Evolutionary conservation across 2,113 vertebrate species (phyloP).

Genomic region (Apodemus speciosus): DNA sequence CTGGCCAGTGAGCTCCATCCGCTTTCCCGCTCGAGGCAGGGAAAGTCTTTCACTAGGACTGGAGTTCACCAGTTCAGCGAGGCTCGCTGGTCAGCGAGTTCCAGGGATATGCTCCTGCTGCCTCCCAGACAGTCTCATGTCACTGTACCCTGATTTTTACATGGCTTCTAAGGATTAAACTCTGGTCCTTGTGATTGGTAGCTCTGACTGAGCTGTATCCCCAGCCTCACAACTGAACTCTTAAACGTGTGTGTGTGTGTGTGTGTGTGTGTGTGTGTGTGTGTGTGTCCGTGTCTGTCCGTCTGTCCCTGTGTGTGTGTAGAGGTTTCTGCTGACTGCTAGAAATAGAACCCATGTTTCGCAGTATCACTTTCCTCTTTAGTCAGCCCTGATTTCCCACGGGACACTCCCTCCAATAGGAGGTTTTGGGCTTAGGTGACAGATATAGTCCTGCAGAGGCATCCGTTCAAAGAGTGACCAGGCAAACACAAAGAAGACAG

Average conservation of each 20-base stretch:
- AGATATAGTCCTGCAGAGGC: background rate
- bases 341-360: slow-evolving; percentile 36
- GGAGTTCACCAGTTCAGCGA: background rate
- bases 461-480: background rate
- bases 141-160: background rate
- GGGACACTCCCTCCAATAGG: background rate
- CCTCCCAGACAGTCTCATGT: background rate
- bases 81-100: background rate
- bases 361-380: background rate
- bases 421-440: background rate
- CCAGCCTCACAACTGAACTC: background rate
- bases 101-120: background rate
- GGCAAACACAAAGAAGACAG: background rate
- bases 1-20: background rate
- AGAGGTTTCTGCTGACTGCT: slow-evolving; percentile 16
- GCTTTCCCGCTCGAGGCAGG: no score
- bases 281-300: no score
- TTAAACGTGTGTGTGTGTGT: background rate
- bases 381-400: background rate
- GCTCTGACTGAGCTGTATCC: background rate
- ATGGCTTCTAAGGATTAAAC: background rate
- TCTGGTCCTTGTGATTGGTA: background rate
- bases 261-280: background rate
- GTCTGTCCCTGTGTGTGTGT: background rate
- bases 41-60: background rate